Evolutionary conservation across 1,140 invertebrate genomes (phyloP), one percentile per base, ranked within the genome.

Genomic region (Tribolium madens): DNA sequence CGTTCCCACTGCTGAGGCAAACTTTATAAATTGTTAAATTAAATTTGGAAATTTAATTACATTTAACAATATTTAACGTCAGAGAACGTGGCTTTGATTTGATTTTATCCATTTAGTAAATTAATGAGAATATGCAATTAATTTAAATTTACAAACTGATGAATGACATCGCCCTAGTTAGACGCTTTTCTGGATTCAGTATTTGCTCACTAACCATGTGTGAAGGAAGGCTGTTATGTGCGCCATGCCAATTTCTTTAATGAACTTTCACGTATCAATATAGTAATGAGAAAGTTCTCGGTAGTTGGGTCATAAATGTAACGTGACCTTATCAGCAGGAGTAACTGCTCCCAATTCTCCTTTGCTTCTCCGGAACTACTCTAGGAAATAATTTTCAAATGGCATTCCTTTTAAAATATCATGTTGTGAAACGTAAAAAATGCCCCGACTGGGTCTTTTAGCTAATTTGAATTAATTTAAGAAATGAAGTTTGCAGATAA

Each of bases 181-280:
- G 57, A 14, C 14, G 57, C 21, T 64, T 64, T 64, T 64, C 57
- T 64, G 21, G 6, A 26, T 33, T 64, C 57, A 33, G 57, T 64
- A 64, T 64, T 64, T 64, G 26, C 57, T 64, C 26, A 64, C 57
- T 13, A 64, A 64, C 18, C 57, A 64, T 64, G 57, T 64, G 57
- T 64, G 26, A 26, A 64, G 57, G 26, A 26, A 64, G 57, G 57
- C 31, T 64, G 57, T 64, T 64, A 31, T 33, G 26, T 12, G 26
- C 57, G 6, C 31, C 70, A 72, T 48, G 70, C 46, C 46, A 52
- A 72, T 72, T 72, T 50, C 70, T 72, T 76, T 76, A 76, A 76
- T 76, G 48, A 76, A 76, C 75, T 70, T 70, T 18, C 64, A 47
- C 76, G 52, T 77, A 73, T 77, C 75, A 76, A 76, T 76, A 76